These are phyloP conservation scores for Nemoura dubitans DNA, from an alignment of 2,888 invertebrate species.

Conservation along the genomic window DNA sequence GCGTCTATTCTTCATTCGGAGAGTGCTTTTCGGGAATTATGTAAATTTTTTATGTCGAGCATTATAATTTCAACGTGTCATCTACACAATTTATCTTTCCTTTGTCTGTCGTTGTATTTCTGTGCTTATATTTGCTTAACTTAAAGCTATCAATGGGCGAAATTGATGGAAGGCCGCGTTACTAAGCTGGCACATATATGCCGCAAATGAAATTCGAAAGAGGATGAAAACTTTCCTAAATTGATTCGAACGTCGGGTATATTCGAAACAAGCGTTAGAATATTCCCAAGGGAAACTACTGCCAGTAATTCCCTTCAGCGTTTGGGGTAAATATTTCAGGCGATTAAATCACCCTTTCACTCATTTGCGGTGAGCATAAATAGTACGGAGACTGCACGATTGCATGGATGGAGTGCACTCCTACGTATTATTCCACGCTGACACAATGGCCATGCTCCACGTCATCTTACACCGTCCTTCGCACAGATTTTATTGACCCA, in stretches of 20 bases:
- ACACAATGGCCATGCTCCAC: neutral
- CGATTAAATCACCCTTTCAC: constrained; percentile 21
- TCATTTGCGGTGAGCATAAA: constrained; percentile 5
- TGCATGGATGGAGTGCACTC: neutral
- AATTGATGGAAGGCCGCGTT: neutral
- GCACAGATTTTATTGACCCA: neutral
- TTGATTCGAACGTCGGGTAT: neutral
- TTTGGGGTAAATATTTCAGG: constrained; percentile 14
- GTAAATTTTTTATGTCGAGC: neutral
- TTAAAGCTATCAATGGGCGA: neutral
- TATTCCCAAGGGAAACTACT: neutral
- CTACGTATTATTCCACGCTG: neutral
- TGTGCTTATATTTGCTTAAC: neutral
- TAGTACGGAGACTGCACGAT: neutral
- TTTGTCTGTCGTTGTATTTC: neutral
- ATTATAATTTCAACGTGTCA: neutral
- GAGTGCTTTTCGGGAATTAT: neutral
- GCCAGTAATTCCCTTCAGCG: constrained; percentile 9
- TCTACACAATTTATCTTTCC: neutral
- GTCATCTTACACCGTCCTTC: neutral
- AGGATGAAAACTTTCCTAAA: neutral
- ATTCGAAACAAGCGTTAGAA: neutral
- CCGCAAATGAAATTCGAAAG: neutral
- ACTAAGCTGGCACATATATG: neutral
- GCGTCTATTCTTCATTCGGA: neutral